Base-by-base conservation (phyloP, 2,797 vertebrate genomes). In the Syncerus caffer region DNA sequence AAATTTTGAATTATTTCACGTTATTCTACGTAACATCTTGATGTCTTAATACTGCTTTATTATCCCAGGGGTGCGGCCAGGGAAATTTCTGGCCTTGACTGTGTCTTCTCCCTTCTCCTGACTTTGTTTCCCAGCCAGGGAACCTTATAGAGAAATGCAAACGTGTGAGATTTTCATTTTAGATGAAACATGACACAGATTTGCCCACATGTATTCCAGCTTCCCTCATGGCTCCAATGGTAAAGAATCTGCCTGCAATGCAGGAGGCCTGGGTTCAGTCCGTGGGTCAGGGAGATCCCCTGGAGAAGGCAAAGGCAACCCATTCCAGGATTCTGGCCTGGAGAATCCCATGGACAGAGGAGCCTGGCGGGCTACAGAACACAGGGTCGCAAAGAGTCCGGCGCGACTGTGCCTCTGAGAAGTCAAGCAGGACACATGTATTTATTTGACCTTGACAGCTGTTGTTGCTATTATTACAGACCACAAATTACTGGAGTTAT, bases 141-240 rank as follows among this genome's bases (percentile, higher is more conserved):
- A 47, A 29, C 55, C n/a, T 85, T n/a, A 10, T 2, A 64, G 25
- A 57, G 57, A 17, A 23, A 38, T 3, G 19, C 34, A 83, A 4
- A 25, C 10, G 0, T 31, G 23, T 57, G 23, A 92, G 62, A 45
- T 47, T 89, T 23, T 19, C 34, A 13, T 25, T 47, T 78, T 38
- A 23, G 31, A 5, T 47, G 16, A 38, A 45, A 31, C 3, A 34
- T 38, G 17, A 67, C 31, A 4, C 10, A 3, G 76, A 38, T 91
- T 6, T n/a, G 1, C 16, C 50, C 58, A 14, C 4, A 5, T 25
- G 34, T 10, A 19, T 38, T 38, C 10, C 0, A 0, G n/a, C 64
- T 71, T 38, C 17, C 9, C 17, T 71, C 2, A 3, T 38, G n/a
- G n/a, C 19, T 71, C 64, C 64, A 12, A 6, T 6, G n/a, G n/a